Conservation (phyloP, 92 coral and sea anemone genomes). For the Micromussa lordhowensis region DNA sequence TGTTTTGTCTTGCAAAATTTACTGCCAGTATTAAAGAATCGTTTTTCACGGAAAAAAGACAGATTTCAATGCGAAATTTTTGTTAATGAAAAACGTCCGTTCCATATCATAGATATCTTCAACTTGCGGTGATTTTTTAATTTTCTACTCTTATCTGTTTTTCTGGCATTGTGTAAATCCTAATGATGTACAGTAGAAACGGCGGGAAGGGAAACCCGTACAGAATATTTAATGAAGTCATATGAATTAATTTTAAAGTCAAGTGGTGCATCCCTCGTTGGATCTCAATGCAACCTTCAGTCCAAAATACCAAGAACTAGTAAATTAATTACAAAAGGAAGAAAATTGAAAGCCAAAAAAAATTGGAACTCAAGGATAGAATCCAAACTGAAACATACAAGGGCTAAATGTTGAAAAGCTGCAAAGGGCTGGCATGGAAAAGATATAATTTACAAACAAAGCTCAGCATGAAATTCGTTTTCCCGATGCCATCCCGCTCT, state of each 20-base stretch:
- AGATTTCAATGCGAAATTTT: background rate
- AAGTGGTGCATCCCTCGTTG: background rate
- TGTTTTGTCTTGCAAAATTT: slow-evolving; percentile 13
- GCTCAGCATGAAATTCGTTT: background rate
- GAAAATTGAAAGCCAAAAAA: background rate
- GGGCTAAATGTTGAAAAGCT: background rate
- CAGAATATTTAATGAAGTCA: slow-evolving; percentile 1
- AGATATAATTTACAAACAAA: background rate
- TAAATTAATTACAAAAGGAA: background rate
- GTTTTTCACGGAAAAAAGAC: background rate
- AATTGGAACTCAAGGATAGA: background rate
- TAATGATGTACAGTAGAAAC: background rate
- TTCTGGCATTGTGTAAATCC: background rate
- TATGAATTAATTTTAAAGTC: background rate
- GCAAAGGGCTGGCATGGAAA: background rate
- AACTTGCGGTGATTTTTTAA: background rate
- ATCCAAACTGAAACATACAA: background rate
- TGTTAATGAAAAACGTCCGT: background rate
- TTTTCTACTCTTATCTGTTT: background rate
- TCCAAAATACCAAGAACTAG: background rate
- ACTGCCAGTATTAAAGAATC: background rate
- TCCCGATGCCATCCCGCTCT: background rate
- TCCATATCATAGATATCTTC: background rate
- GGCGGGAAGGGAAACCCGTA: background rate
- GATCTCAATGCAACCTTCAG: background rate